Evolutionary conservation across 92 coral and sea anemone species (phyloP), one percentile per base, ranked within the genome.

Genomic region (Paramuricea clavata): DNA sequence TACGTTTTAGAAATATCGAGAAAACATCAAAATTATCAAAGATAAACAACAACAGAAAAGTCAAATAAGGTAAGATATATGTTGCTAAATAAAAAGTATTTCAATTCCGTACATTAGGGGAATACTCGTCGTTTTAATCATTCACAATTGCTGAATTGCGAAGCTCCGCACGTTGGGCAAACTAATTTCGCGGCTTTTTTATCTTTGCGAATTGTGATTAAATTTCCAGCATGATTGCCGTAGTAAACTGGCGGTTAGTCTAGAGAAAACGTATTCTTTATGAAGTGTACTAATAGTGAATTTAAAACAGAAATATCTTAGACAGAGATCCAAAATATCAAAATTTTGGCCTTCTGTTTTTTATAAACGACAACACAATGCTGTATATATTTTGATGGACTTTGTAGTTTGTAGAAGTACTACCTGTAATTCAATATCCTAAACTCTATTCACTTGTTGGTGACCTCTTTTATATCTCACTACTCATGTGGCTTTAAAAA

Each of bases 171-270:
- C 39, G 72, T 12, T 28, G 11, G 72, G 12, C 72, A 5, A 15
- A 39, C 16, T 11, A 27, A 0, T 31, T 16, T 33, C 35, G 72
- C 39, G n/a, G 39, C 21, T 12, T 5, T 65, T 28, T 31, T 33
- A 28, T 65, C 21, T 26, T 30, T 28, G 28, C 7, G 19, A 2
- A 22, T 23, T 65, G 15, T 65, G 72, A 65, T 31, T 30, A 9
- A 65, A 28, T 65, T 26, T 65, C 72, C 39, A 28, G 39, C 41
- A 65, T 65, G 68, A 65, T 31, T 28, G 39, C 41, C 72, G 25
- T 54, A 54, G 52, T 47, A 47, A 47, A 47, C 15, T 47, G 17
- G 52, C 52, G 23, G 62, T 54, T 54, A 10, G 27, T 16, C 27
- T 4, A 2, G 4, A 5, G 62, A 21, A 54, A 19, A 54, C 42